phyloP scores from a whole-genome alignment of 2,113 vertebrate species.

The Entelurus aequoreus region DNA sequence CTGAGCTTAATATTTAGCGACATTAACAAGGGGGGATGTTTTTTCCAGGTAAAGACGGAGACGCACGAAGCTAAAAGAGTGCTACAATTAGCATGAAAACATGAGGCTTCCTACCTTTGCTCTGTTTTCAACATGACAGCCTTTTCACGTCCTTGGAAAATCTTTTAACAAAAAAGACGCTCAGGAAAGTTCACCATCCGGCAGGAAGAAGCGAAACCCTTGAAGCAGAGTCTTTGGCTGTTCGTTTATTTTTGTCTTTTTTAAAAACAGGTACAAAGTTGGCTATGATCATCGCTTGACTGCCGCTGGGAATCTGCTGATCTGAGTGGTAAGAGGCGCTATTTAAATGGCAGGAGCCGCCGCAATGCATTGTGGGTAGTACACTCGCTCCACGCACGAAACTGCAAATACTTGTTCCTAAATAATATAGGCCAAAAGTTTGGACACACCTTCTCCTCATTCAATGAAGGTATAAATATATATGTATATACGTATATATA shows the following conservation, averaged over 20 bases:
- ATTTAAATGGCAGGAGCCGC: background rate
- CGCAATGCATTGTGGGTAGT: constrained; percentile 1
- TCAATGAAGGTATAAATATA: too few species aligned
- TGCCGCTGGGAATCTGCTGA: background rate
- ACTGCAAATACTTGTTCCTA: too few species aligned
- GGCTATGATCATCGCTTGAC: background rate
- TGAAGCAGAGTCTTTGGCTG: too few species aligned
- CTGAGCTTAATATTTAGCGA: too few species aligned
- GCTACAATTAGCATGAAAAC: background rate
- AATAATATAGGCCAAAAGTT: too few species aligned
- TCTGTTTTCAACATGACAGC: constrained; percentile 69
- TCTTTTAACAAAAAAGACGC: background rate
- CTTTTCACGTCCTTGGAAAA: constrained; percentile 19
- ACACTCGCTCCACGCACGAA: background rate
- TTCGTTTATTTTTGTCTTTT: background rate
- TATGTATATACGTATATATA: too few species aligned
- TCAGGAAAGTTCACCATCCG: constrained; percentile 60
- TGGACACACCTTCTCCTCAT: too few species aligned
- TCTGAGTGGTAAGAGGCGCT: background rate
- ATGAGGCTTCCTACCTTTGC: constrained; percentile 61
- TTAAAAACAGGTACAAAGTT: too few species aligned
- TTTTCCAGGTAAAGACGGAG: background rate
- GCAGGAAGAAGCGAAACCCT: background rate
- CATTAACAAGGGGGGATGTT: too few species aligned
- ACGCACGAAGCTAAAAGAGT: background rate